phyloP scores from a whole-genome alignment of 1,140 invertebrate genomes.

The Radopholus similis region DNA sequence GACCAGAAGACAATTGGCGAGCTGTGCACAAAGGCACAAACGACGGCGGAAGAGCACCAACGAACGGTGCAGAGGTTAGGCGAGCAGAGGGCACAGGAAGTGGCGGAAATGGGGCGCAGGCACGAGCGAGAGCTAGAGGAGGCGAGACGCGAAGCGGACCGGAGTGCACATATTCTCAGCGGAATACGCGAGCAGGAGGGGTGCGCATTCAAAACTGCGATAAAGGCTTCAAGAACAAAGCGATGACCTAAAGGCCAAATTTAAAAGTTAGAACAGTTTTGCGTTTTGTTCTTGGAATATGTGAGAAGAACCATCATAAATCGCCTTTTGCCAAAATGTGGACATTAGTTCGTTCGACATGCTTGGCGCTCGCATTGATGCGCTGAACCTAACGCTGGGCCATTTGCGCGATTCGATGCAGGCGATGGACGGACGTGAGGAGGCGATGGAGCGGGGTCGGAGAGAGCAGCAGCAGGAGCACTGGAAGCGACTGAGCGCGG shows the following conservation, averaged over 20 bases:
- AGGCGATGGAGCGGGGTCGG: neutral
- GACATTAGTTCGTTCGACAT: slow-evolving; percentile 29
- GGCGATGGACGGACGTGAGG: neutral
- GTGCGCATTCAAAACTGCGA: too few species aligned
- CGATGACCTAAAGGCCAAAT: slow-evolving; percentile 1
- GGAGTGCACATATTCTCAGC: slow-evolving; percentile 16
- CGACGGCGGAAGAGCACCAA: slow-evolving; percentile 13
- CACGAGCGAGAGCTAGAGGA: slow-evolving; percentile 29
- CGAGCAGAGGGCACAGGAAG: slow-evolving; percentile 7
- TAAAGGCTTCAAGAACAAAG: neutral
- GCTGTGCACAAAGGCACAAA: slow-evolving; percentile 6
- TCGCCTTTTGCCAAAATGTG: too few species aligned
- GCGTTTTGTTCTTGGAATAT: neutral
- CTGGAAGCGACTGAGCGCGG: slow-evolving; percentile 20
- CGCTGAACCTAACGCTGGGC: slow-evolving; percentile 20
- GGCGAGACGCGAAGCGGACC: slow-evolving; percentile 11
- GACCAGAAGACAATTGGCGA: slow-evolving; percentile 34
- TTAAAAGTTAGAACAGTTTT: neutral
- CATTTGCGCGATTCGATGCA: slow-evolving; percentile 16
- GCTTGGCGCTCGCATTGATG: slow-evolving; percentile 21
- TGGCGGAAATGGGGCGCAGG: slow-evolving; percentile 22
- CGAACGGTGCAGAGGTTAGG: slow-evolving; percentile 7
- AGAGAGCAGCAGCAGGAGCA: slow-evolving; percentile 16
- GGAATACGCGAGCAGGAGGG: slow-evolving; percentile 21
- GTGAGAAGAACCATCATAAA: too few species aligned